Evolutionary conservation across 2,888 invertebrate species (phyloP).

Genomic region (Agrypnus murinus): DNA sequence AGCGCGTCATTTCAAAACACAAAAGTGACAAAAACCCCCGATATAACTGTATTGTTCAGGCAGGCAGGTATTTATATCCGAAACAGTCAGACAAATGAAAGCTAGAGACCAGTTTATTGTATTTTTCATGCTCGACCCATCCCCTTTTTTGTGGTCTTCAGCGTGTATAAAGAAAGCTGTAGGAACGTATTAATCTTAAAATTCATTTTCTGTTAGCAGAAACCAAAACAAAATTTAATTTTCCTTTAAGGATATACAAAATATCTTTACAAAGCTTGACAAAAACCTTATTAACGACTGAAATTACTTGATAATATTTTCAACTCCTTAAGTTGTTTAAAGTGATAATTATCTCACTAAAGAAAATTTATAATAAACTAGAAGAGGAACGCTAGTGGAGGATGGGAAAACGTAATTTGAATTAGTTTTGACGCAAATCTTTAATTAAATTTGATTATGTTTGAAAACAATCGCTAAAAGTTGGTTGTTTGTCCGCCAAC

Average conservation of each 20-base stretch:
- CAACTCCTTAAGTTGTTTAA: constrained; percentile 29
- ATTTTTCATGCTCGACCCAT: constrained; percentile 6
- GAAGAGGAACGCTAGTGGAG: constrained; percentile 4
- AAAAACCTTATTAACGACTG: constrained; percentile 37
- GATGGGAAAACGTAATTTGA: constrained; percentile 48
- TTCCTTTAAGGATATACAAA: constrained; percentile 6
- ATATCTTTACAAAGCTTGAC: neutral
- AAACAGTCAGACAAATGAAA: constrained; percentile 9
- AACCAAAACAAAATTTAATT: constrained; percentile 18
- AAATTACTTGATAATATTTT: constrained; percentile 36
- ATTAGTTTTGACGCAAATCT: constrained; percentile 59
- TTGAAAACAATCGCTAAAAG: constrained; percentile 61
- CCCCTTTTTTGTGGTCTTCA: neutral
- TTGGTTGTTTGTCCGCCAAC: constrained; percentile 58
- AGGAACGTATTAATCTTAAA: no score
- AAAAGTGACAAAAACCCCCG: constrained; percentile 28
- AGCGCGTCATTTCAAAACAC: constrained; percentile 26
- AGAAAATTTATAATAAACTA: constrained; percentile 42
- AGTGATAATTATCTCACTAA: constrained; percentile 32
- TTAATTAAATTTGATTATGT: constrained; percentile 65
- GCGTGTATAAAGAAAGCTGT: neutral
- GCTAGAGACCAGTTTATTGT: neutral
- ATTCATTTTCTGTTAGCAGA: constrained; percentile 3
- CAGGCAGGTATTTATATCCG: constrained; percentile 25
- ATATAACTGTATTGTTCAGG: constrained; percentile 33